These are phyloP conservation scores for Rhopalosiphum maidis DNA, from an alignment of 1,140 invertebrate species.

Conservation along the genomic window DNA sequence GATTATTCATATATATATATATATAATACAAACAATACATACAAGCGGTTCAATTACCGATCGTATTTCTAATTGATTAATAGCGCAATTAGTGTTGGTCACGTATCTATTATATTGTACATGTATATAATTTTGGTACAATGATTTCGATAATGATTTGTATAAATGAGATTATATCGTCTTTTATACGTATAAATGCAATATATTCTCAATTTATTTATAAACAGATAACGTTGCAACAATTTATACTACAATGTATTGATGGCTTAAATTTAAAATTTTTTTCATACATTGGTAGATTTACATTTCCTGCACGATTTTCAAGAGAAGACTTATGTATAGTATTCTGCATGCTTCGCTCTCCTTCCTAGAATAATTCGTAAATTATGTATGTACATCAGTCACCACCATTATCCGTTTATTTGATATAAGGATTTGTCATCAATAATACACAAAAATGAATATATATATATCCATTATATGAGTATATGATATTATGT, in stretches of 20 bases:
- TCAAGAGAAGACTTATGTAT: neutral
- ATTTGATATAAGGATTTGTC: neutral
- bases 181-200: neutral
- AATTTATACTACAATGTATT: neutral
- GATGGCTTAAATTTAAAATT: neutral
- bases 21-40: neutral
- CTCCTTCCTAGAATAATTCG: neutral
- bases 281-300: neutral
- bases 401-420: neutral
- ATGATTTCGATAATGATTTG: neutral
- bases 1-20: neutral
- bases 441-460: neutral
- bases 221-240: neutral
- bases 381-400: neutral
- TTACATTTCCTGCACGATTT: neutral
- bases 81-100: slow-evolving; percentile 4
- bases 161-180: neutral
- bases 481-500: neutral
- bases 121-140: neutral
- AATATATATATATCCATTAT: neutral
- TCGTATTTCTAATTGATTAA: neutral
- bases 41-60: neutral
- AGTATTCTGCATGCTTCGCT: neutral
- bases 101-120: neutral
- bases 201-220: neutral